phyloP scores from a whole-genome alignment of 1,140 invertebrate genomes.

The Druon quercuslanigerum region DNA sequence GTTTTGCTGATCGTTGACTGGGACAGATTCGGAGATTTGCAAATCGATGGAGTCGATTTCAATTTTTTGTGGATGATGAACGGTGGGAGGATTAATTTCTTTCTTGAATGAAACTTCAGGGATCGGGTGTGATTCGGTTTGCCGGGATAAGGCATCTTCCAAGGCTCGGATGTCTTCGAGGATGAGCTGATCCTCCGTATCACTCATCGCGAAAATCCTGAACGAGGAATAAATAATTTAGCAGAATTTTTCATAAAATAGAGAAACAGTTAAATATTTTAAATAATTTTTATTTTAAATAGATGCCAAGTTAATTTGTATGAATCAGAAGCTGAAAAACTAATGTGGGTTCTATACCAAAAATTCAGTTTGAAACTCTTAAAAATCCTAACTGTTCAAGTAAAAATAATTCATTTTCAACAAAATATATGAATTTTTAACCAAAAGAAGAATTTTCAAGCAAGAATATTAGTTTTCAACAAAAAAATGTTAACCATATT shows the following conservation, averaged over 20 bases:
- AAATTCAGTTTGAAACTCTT: too few species aligned
- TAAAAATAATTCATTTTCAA: too few species aligned
- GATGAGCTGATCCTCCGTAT: constrained; percentile 59
- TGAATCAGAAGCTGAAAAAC: too few species aligned
- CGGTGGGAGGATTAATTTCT: neutral
- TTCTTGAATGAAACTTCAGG: constrained; percentile 37
- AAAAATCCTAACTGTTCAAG: too few species aligned
- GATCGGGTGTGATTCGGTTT: neutral
- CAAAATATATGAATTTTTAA: too few species aligned
- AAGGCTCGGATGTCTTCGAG: constrained; percentile 65
- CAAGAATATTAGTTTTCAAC: too few species aligned
- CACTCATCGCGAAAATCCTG: constrained; percentile 53
- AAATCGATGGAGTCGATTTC: neutral
- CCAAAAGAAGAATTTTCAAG: too few species aligned
- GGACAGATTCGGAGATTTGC: neutral
- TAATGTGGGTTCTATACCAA: too few species aligned
- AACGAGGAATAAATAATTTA: neutral
- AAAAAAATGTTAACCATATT: too few species aligned
- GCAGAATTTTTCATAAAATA: neutral
- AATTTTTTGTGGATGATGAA: neutral
- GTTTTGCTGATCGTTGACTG: neutral
- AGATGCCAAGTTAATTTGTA: too few species aligned
- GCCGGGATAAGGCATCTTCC: constrained; percentile 52
- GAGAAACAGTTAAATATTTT: neutral
- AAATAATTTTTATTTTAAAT: too few species aligned